Conservation (phyloP, 2,888 invertebrate species). For the Lepidochrysops patricia region DNA sequence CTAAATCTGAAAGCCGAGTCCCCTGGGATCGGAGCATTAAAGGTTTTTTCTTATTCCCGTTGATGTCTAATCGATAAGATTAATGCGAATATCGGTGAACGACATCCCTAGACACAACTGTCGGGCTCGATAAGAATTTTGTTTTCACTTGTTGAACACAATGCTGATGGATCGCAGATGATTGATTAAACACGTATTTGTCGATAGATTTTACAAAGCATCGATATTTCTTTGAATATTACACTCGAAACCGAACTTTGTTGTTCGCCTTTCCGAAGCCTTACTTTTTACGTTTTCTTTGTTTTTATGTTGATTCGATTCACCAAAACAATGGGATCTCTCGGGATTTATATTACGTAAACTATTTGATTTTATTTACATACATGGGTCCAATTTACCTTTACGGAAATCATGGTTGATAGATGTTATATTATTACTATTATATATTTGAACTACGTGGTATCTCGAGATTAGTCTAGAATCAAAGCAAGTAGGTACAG, state of each 20-base stretch:
- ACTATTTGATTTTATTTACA: neutral
- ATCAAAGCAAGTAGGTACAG: too few species aligned
- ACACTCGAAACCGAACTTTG: slow-evolving; percentile 12
- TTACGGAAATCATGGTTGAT: neutral
- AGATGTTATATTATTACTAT: neutral
- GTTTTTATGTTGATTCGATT: slow-evolving; percentile 8
- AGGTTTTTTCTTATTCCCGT: slow-evolving; percentile 1
- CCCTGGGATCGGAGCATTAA: neutral
- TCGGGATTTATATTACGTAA: neutral
- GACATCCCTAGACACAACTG: slow-evolving; percentile 15
- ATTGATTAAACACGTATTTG: slow-evolving; percentile 50
- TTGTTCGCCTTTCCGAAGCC: slow-evolving; percentile 5
- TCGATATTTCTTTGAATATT: slow-evolving; percentile 15
- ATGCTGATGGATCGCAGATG: slow-evolving; percentile 64
- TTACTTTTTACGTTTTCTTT: neutral
- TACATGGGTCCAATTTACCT: neutral
- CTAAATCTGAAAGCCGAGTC: neutral
- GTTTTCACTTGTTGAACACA: slow-evolving; percentile 74
- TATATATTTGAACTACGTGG: neutral
- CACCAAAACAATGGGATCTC: neutral
- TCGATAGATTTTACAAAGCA: slow-evolving; percentile 20
- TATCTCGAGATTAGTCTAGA: too few species aligned
- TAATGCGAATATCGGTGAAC: slow-evolving; percentile 6
- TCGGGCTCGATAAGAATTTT: slow-evolving; percentile 60
- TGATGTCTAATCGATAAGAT: slow-evolving; percentile 9